Percentiles rank a stretch among this genome's conserved stretches.
phyloP scores from a whole-genome alignment of 2,797 vertebrate genomes.

The Rhodeus uyekii region DNA sequence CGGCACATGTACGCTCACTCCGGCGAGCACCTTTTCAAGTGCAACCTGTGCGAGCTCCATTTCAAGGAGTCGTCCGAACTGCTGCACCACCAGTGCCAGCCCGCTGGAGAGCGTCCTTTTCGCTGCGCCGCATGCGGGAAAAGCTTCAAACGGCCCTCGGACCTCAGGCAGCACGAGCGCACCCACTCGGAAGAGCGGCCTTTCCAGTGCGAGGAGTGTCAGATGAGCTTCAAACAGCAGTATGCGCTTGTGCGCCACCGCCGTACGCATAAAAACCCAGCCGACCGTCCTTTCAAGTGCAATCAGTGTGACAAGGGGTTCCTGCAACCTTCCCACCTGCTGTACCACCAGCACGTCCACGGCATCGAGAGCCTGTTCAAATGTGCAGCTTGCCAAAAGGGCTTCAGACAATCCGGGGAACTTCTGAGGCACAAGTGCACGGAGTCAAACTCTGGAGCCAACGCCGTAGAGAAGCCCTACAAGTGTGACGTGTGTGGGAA shows the following conservation, averaged over 20 bases:
- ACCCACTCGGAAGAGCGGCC: slow-evolving; percentile 95
- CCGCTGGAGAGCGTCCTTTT: slow-evolving; percentile 91
- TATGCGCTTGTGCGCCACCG: slow-evolving; percentile 94
- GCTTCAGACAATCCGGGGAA: slow-evolving; percentile 93
- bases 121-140: slow-evolving; percentile 91
- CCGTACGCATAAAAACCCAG: slow-evolving; percentile 88
- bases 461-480: slow-evolving; percentile 84
- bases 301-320: slow-evolving; percentile 96
- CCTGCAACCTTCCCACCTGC: slow-evolving; percentile 90
- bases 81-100: slow-evolving; percentile 94
- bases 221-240: slow-evolving; percentile 99
- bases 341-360: slow-evolving; percentile 95
- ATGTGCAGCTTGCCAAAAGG: slow-evolving; percentile 96
- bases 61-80: slow-evolving; percentile 96
- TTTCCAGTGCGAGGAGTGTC: slow-evolving; percentile 96
- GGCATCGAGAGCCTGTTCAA: slow-evolving; percentile 95
- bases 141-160: slow-evolving; percentile 92
- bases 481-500: slow-evolving; percentile 93
- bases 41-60: slow-evolving; percentile 92
- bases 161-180: slow-evolving; percentile 94
- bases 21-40: slow-evolving; percentile 95
- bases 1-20: slow-evolving; percentile 98
- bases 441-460: slow-evolving; percentile 66
- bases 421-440: slow-evolving; percentile 92
- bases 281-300: slow-evolving; percentile 92